phyloP scores from a whole-genome alignment of 2,797 vertebrate species.

The Schizopygopsis pylzovi region DNA sequence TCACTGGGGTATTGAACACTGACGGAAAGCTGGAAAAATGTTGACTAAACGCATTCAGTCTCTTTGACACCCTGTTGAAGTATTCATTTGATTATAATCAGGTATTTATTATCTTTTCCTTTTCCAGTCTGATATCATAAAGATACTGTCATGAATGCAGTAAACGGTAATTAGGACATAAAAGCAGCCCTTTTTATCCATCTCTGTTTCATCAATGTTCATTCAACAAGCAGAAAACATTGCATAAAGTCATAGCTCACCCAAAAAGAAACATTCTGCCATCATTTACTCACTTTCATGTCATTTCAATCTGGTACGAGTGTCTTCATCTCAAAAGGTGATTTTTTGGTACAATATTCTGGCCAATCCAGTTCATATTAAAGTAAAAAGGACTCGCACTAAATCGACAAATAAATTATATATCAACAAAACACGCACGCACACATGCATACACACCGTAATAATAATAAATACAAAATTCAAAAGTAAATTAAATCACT shows the following conservation, averaged over 20 bases:
- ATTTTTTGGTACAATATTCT: not conserved
- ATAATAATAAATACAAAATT: too few relatives aligned
- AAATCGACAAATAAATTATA: not conserved
- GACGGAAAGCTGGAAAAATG: not conserved
- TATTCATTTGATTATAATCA: conserved; percentile 16
- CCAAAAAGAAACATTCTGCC: not conserved
- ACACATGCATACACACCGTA: too few relatives aligned
- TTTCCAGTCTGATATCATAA: not conserved
- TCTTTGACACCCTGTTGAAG: not conserved
- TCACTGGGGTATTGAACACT: not conserved
- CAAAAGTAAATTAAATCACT: too few relatives aligned
- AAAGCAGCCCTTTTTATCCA: not conserved
- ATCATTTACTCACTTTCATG: not conserved
- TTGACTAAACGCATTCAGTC: conserved; percentile 19
- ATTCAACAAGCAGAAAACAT: not conserved
- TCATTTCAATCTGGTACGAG: not conserved
- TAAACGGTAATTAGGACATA: not conserved
- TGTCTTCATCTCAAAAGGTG: not conserved
- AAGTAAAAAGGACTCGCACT: not conserved
- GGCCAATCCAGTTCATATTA: not conserved
- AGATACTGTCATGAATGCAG: not conserved
- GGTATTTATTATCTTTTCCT: conserved; percentile 30
- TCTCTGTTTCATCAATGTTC: not conserved
- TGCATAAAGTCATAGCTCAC: too few relatives aligned
- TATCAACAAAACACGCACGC: too few relatives aligned